Evolutionary conservation across 2,113 vertebrate genomes (phyloP).

Genomic region (Leptobrachium ailaonicum): DNA sequence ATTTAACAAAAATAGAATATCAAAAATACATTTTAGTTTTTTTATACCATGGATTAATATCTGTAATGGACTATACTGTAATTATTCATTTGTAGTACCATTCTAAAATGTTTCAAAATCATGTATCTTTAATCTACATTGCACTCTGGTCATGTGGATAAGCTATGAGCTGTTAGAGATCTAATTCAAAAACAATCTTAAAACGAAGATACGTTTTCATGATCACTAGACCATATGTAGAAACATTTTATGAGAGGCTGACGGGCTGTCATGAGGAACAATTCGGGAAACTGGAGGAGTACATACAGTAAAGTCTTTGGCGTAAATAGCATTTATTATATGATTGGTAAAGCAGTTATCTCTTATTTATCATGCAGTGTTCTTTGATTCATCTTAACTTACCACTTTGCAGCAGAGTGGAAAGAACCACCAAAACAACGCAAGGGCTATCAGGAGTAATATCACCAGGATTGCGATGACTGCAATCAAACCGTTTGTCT

Average conservation of each 20-base stretch:
- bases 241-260: background rate
- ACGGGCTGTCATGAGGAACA: background rate
- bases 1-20: conserved; percentile 36
- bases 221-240: conserved; percentile 33
- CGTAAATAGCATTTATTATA: no score
- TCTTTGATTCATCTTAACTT: conserved; percentile 59
- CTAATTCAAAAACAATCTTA: conserved; percentile 1
- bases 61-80: conserved; percentile 50
- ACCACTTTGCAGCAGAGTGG: conserved; percentile 96
- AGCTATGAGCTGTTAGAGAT: conserved; percentile 43
- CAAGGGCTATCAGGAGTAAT: conserved; percentile 72
- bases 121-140: background rate
- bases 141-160: conserved; percentile 45
- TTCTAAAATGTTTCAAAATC: conserved; percentile 40
- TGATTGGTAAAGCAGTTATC: background rate
- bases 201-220: conserved; percentile 38
- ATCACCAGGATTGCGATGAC: conserved; percentile 82
- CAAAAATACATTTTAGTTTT: conserved; percentile 26
- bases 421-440: conserved; percentile 95
- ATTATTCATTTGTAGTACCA: conserved; percentile 41
- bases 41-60: conserved; percentile 49
- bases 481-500: conserved; percentile 77
- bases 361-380: background rate
- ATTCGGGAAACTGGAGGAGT: no score
- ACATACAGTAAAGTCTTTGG: no score